phyloP scores from a whole-genome alignment of 2,888 invertebrate genomes.

The Melangyna quadrimaculata region DNA sequence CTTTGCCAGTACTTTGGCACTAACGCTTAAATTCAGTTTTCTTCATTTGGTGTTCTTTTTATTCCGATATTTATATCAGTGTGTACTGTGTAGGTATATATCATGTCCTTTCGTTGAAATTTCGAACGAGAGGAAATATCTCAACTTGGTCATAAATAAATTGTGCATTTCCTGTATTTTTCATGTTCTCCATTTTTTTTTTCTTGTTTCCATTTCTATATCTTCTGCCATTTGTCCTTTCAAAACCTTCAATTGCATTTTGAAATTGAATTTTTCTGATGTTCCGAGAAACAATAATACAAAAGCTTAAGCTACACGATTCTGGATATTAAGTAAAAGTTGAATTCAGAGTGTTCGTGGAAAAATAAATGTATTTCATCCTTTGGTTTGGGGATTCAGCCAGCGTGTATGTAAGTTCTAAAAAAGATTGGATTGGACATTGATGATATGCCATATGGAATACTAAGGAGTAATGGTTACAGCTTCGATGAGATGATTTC shows the following conservation, averaged over 20 bases:
- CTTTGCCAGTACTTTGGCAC: conserved; percentile 49
- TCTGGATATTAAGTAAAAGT: background rate
- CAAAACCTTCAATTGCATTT: conserved; percentile 57
- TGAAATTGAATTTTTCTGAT: conserved; percentile 55
- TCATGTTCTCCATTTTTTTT: background rate
- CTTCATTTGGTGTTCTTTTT: background rate
- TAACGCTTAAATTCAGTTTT: conserved; percentile 40
- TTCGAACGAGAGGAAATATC: conserved; percentile 52
- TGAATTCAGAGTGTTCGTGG: background rate
- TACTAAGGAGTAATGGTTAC: background rate
- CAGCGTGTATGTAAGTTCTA: background rate
- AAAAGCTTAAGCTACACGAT: background rate
- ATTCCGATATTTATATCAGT: background rate
- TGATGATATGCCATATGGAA: background rate
- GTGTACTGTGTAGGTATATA: background rate
- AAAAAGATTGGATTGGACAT: background rate
- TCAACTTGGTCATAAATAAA: conserved; percentile 70
- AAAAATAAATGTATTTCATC: background rate
- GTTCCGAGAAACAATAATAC: conserved; percentile 43
- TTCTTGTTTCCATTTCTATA: background rate
- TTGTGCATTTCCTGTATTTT: conserved; percentile 69
- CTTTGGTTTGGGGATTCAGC: background rate
- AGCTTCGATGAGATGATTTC: conserved; percentile 8
- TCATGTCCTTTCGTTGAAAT: conserved; percentile 38
- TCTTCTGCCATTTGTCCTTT: conserved; percentile 21